These are phyloP conservation scores for Naso thynnoides DNA, from an alignment of 2,797 vertebrate genomes.

Conservation along the genomic window DNA sequence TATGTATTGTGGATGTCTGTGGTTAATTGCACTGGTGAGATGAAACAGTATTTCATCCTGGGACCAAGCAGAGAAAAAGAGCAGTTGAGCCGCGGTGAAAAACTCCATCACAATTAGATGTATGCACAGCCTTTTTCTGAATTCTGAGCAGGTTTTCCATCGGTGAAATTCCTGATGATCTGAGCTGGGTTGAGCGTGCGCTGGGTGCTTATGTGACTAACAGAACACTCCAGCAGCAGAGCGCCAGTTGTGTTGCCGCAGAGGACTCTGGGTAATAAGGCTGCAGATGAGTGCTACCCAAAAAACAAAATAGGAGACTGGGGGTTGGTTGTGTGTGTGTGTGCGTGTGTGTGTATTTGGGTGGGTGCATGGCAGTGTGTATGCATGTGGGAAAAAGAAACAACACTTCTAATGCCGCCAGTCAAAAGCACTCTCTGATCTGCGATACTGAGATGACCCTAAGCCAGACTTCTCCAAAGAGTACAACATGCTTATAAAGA, in stretches of 20 bases:
- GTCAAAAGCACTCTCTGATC: conserved; percentile 47
- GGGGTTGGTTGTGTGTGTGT: conserved; percentile 38
- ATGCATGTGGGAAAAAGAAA: conserved; percentile 22
- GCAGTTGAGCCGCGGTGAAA: conserved; percentile 56
- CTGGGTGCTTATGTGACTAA: conserved; percentile 80
- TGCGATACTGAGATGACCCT: conserved; percentile 41
- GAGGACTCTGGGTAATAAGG: conserved; percentile 80
- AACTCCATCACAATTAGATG: conserved; percentile 77
- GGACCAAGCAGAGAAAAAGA: conserved; percentile 53
- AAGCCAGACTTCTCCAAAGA: conserved; percentile 42
- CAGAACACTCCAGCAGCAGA: conserved; percentile 70
- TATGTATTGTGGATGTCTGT: conserved; percentile 40
- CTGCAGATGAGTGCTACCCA: conserved; percentile 75
- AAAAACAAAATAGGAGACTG: conserved; percentile 67
- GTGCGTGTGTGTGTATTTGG: conserved; percentile 1
- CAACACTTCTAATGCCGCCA: conserved; percentile 33
- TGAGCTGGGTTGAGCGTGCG: conserved; percentile 74
- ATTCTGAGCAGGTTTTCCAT: conserved; percentile 83
- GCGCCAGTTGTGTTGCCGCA: conserved; percentile 64
- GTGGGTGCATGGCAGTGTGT: conserved; percentile 2
- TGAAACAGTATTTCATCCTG: conserved; percentile 63
- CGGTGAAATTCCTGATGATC: conserved; percentile 84
- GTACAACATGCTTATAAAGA: conserved; percentile 28
- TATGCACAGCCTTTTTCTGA: conserved; percentile 78
- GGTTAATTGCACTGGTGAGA: conserved; percentile 65